Percentiles rank a stretch among this genome's conserved stretches.
These are phyloP conservation scores for Drosophila algonquin DNA, from an alignment of 2,888 invertebrate species.

Conservation along the genomic window DNA sequence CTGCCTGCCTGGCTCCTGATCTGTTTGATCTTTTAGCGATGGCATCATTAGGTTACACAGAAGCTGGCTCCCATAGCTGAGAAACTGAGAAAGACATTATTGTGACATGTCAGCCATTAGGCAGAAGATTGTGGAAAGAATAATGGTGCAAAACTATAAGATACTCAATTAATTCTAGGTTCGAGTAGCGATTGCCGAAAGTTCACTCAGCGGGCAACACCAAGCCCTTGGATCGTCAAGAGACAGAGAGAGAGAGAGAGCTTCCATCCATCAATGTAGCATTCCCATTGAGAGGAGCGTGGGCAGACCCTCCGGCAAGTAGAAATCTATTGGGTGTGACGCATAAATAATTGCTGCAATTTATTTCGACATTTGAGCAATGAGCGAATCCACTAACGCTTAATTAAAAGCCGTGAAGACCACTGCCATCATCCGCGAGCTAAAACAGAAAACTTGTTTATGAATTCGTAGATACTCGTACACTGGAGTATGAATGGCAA, in stretches of 20 bases:
- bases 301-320: constrained; percentile 20
- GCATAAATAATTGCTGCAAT: constrained; percentile 75
- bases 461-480: constrained; percentile 48
- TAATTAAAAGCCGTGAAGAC: constrained; percentile 74
- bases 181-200: constrained; percentile 2
- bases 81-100: constrained; percentile 16
- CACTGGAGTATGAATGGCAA: constrained; percentile 8
- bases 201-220: constrained; percentile 14
- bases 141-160: neutral
- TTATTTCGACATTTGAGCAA: constrained; percentile 67
- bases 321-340: constrained; percentile 74
- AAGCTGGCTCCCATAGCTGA: constrained; percentile 20
- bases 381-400: constrained; percentile 57
- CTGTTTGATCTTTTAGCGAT: constrained; percentile 35
- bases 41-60: constrained; percentile 41
- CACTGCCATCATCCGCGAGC: constrained; percentile 24
- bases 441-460: constrained; percentile 65
- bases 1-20: constrained; percentile 12
- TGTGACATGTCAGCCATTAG: constrained; percentile 24
- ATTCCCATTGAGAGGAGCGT: constrained; percentile 9
- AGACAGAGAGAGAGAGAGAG: neutral
- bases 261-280: neutral
- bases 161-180: neutral
- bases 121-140: constrained; percentile 13
- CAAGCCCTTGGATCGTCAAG: neutral